These are phyloP conservation scores for Apostichopus californicus DNA, from an alignment of 35 echinoderm and acorn worm genomes.

Conservation along the genomic window DNA sequence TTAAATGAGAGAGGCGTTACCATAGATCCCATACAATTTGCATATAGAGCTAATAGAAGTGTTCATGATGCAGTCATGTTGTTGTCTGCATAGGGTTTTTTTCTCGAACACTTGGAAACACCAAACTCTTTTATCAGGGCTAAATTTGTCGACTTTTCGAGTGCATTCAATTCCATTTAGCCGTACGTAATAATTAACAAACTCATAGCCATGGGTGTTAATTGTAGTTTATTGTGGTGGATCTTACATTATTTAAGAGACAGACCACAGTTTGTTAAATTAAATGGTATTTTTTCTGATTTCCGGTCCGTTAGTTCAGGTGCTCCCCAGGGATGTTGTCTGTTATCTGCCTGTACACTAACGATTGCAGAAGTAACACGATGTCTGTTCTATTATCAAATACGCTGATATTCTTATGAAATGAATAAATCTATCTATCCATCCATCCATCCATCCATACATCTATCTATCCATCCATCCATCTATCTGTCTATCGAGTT, in stretches of 20 bases:
- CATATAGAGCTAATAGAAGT: neutral
- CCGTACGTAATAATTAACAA: neutral
- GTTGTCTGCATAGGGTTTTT: neutral
- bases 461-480: no score
- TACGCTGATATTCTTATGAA: no score
- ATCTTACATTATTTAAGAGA: neutral
- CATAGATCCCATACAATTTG: neutral
- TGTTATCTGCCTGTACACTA: neutral
- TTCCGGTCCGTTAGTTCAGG: neutral
- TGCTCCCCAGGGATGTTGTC: neutral
- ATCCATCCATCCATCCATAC: no score
- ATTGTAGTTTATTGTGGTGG: neutral
- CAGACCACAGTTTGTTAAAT: neutral
- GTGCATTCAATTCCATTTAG: neutral
- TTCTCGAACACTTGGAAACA: neutral
- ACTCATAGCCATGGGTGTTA: neutral
- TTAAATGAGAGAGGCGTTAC: neutral
- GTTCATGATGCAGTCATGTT: neutral
- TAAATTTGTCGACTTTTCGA: neutral
- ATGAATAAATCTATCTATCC: neutral
- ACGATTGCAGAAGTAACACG: neutral
- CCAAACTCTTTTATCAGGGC: neutral
- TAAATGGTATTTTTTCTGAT: neutral
- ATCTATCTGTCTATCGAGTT: no score
- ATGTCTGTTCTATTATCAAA: no score